These are phyloP conservation scores for Caenorhabditis sp. DNA, from an alignment of 2,888 invertebrate genomes.

Conservation along the genomic window DNA sequence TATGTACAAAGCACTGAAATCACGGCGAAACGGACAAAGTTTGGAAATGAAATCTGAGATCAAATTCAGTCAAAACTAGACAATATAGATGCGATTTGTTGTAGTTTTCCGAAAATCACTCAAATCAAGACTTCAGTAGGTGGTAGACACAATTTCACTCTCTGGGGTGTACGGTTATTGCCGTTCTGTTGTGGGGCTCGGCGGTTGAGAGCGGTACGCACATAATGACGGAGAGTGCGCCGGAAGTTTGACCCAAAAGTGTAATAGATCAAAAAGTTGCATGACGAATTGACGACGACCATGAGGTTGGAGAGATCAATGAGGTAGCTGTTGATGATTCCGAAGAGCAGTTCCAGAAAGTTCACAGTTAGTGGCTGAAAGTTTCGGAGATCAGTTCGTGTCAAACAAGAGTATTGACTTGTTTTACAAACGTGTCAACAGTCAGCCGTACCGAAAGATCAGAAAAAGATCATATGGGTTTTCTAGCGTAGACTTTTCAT, in stretches of 20 bases:
- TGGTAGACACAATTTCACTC: slow-evolving; percentile 49
- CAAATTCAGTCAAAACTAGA: neutral
- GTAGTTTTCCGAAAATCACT: too few species aligned
- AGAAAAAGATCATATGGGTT: too few species aligned
- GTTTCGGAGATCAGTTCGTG: neutral
- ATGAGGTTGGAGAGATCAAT: slow-evolving; percentile 77
- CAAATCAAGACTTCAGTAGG: slow-evolving; percentile 49
- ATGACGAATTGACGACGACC: slow-evolving; percentile 76
- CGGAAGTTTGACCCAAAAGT: slow-evolving; percentile 75
- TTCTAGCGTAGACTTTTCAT: too few species aligned
- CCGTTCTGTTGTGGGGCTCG: neutral
- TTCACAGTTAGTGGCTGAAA: slow-evolving; percentile 76
- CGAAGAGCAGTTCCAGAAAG: slow-evolving; percentile 72
- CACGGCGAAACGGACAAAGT: neutral
- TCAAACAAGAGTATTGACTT: neutral
- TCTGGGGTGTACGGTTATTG: slow-evolving; percentile 39
- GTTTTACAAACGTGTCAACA: neutral
- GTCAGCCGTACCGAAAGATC: neutral
- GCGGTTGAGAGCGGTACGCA: slow-evolving; percentile 31
- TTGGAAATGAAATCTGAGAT: neutral
- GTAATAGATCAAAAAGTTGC: slow-evolving; percentile 77
- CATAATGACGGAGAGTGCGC: slow-evolving; percentile 67
- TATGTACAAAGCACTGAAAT: neutral
- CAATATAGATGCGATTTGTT: neutral
- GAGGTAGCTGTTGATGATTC: slow-evolving; percentile 73